Evolutionary conservation across 2,888 invertebrate species (phyloP).

Genomic region (Drosophila histrio): DNA sequence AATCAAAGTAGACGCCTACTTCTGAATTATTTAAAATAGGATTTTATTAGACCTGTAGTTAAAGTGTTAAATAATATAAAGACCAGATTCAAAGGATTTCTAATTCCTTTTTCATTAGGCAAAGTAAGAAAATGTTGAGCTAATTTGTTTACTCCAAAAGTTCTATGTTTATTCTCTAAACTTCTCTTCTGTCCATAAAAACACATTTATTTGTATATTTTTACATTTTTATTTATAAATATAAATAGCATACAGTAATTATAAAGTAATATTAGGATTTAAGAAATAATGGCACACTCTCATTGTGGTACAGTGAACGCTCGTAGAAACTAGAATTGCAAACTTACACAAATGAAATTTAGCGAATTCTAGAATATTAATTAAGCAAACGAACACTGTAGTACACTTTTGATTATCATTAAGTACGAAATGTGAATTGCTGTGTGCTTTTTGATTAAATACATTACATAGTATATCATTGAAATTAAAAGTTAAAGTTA

Average conservation of each 20-base stretch:
- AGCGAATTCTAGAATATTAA: background rate
- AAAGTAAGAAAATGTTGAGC: no score
- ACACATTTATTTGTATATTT: background rate
- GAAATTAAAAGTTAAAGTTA: slow-evolving; percentile 36
- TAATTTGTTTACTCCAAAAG: no score
- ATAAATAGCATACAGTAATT: slow-evolving; percentile 14
- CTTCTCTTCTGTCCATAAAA: no score
- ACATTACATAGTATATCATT: slow-evolving; percentile 22
- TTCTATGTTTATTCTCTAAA: no score
- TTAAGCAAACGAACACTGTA: background rate
- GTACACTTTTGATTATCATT: slow-evolving; percentile 27
- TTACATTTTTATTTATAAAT: slow-evolving; percentile 21
- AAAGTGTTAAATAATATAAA: no score
- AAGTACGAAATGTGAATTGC: slow-evolving; percentile 59
- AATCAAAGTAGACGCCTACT: background rate
- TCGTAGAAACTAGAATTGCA: background rate
- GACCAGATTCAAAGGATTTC: no score
- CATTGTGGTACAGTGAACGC: slow-evolving; percentile 7
- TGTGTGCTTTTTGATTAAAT: slow-evolving; percentile 50
- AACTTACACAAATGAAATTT: background rate
- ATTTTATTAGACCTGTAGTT: no score
- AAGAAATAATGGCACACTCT: slow-evolving; percentile 61
- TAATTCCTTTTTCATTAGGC: no score
- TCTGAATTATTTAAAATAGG: no score
- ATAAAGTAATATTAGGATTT: slow-evolving; percentile 27